phyloP scores from a whole-genome alignment of 1,140 invertebrate genomes.

The Dryas iulia region DNA sequence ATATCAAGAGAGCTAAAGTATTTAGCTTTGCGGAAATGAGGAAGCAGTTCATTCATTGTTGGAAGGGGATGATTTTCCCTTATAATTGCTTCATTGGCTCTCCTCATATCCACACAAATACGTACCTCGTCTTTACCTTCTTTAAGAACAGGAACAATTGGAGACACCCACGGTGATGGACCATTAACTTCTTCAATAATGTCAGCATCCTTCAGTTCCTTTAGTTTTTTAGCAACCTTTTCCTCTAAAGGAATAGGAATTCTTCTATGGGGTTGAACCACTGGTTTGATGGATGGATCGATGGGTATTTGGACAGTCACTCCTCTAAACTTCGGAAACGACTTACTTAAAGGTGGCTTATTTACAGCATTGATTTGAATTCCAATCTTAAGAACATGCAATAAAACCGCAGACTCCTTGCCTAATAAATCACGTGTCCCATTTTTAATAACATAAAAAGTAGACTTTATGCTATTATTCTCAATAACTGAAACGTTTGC shows the following conservation, averaged over 20 bases:
- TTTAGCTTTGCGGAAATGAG: constrained; percentile 34
- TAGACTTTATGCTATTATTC: too few species aligned
- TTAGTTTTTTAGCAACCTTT: constrained; percentile 17
- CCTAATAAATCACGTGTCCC: too few species aligned
- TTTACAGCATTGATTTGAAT: too few species aligned
- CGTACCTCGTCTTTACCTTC: constrained; percentile 34
- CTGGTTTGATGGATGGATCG: constrained; percentile 39
- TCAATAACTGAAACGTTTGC: too few species aligned
- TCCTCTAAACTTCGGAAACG: too few species aligned
- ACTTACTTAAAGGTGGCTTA: too few species aligned
- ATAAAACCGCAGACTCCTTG: too few species aligned
- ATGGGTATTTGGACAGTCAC: constrained; percentile 43
- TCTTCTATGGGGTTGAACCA: constrained; percentile 43
- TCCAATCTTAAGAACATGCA: too few species aligned
- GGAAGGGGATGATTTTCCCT: constrained; percentile 44
- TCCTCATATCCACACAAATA: constrained; percentile 47
- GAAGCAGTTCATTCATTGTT: constrained; percentile 37
- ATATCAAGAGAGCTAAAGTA: constrained; percentile 44
- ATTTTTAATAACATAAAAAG: too few species aligned
- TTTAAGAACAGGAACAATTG: constrained; percentile 40
- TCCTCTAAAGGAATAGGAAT: constrained; percentile 25
- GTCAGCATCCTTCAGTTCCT: constrained; percentile 5
- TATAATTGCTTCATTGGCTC: constrained; percentile 40
- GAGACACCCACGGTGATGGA: constrained; percentile 44
- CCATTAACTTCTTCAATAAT: constrained; percentile 41